These are phyloP conservation scores for Chydorus sphaericus DNA, from an alignment of 2,888 invertebrate genomes.

Conservation along the genomic window DNA sequence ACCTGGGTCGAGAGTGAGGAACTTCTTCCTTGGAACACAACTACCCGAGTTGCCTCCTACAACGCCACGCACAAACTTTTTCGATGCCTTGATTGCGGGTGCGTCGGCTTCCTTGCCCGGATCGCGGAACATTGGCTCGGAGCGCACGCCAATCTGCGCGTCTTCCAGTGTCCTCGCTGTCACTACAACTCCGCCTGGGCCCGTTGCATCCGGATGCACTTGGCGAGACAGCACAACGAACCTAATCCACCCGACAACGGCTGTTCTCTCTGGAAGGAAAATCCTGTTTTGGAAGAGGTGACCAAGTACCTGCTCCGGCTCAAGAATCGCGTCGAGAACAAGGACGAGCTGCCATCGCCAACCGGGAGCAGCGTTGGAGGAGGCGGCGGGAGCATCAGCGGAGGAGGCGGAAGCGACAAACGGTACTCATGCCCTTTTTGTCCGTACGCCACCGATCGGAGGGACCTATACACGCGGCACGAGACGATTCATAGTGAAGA, in stretches of 20 bases:
- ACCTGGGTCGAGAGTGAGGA: constrained; percentile 56
- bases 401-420: constrained; percentile 22
- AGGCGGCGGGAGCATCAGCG: constrained; percentile 14
- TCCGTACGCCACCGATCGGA: constrained; percentile 78
- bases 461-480: constrained; percentile 79
- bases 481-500: constrained; percentile 88
- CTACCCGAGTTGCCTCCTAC: constrained; percentile 64
- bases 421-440: constrained; percentile 75
- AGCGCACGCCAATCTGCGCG: constrained; percentile 50
- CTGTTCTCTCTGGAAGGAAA: constrained; percentile 41
- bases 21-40: constrained; percentile 54
- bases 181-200: constrained; percentile 63
- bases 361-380: constrained; percentile 13
- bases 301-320: constrained; percentile 52
- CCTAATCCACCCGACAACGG: constrained; percentile 42
- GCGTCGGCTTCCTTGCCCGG: constrained; percentile 54
- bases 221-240: constrained; percentile 53
- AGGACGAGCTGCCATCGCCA: constrained; percentile 14
- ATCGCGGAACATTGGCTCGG: constrained; percentile 65
- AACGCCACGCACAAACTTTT: constrained; percentile 59
- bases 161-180: constrained; percentile 48
- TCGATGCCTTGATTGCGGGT: constrained; percentile 59
- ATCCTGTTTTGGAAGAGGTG: constrained; percentile 56
- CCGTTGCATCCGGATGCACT: constrained; percentile 54
- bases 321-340: constrained; percentile 42